phyloP scores from a whole-genome alignment of 1,140 invertebrate species.

The Papilio aristodemus region DNA sequence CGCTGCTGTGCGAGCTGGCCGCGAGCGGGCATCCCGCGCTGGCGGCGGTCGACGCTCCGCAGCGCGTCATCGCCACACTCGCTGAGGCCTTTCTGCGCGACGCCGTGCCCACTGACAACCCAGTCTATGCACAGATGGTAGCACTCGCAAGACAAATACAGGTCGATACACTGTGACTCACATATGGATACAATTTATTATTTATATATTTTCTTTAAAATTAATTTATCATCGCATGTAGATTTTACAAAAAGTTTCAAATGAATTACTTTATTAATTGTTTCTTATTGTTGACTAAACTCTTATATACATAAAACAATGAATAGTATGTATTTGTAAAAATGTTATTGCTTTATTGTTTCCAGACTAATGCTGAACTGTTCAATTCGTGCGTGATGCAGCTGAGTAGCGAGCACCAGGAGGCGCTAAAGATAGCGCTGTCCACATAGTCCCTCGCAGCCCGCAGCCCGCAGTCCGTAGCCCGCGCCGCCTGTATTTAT shows the following conservation, averaged over 20 bases:
- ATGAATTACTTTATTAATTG: too few relatives aligned
- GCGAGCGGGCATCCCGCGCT: constrained; percentile 94
- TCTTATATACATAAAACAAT: not conserved
- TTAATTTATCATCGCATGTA: too few relatives aligned
- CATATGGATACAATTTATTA: not conserved
- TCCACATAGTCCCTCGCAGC: constrained; percentile 55
- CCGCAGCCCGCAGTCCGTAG: constrained; percentile 1
- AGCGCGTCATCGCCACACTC: constrained; percentile 92
- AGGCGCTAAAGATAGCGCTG: constrained; percentile 87
- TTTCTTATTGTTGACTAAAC: too few relatives aligned
- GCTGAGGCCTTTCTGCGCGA: constrained; percentile 93
- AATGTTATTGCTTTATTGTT: constrained; percentile 37
- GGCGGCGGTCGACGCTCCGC: constrained; percentile 92
- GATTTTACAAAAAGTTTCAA: too few relatives aligned
- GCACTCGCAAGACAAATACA: constrained; percentile 75
- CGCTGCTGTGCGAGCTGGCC: constrained; percentile 96
- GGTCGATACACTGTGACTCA: constrained; percentile 49
- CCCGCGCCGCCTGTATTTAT: constrained; percentile 50
- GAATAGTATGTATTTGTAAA: not conserved
- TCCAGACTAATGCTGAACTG: constrained; percentile 85
- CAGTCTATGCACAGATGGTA: constrained; percentile 90
- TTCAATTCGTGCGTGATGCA: constrained; percentile 90
- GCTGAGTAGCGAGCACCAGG: constrained; percentile 89
- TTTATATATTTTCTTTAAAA: too few relatives aligned
- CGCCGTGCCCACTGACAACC: constrained; percentile 86